Percentiles rank a stretch among this genome's conserved stretches.
These are phyloP conservation scores for Gulo gulo DNA, from an alignment of 2,113 vertebrate genomes.

Conservation along the genomic window DNA sequence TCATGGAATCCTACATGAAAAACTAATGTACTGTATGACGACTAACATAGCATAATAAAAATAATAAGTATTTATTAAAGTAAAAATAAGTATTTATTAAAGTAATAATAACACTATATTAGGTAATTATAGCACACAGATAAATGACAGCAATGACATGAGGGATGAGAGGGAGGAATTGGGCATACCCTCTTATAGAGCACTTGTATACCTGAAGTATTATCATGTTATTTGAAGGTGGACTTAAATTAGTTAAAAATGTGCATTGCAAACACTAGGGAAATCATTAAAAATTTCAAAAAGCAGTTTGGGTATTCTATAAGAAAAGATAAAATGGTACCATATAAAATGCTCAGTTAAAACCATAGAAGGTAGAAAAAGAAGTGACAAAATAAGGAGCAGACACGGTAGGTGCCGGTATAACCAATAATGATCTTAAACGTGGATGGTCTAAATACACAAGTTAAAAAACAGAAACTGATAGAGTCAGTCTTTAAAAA, in stretches of 20 bases:
- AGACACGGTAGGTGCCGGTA: background rate
- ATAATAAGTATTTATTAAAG: too few species aligned
- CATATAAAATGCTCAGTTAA: background rate
- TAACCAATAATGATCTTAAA: background rate
- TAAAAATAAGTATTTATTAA: background rate
- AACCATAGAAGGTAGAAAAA: background rate
- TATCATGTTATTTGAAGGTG: background rate
- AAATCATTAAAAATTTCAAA: background rate
- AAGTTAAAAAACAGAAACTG: background rate
- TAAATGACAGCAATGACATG: background rate
- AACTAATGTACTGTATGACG: too few species aligned
- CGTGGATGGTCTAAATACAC: background rate
- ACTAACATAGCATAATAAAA: too few species aligned
- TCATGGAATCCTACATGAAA: too few species aligned
- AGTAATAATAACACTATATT: background rate
- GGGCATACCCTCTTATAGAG: background rate
- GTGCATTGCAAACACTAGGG: background rate
- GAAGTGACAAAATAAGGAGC: background rate
- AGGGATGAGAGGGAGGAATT: background rate
- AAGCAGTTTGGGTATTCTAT: background rate
- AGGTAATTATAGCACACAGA: background rate
- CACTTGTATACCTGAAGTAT: background rate
- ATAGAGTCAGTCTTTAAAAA: background rate
- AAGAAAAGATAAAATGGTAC: background rate
- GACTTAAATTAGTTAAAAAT: background rate